phyloP scores from a whole-genome alignment of 2,797 vertebrate genomes.

The Triplophysa yarkandensis region DNA sequence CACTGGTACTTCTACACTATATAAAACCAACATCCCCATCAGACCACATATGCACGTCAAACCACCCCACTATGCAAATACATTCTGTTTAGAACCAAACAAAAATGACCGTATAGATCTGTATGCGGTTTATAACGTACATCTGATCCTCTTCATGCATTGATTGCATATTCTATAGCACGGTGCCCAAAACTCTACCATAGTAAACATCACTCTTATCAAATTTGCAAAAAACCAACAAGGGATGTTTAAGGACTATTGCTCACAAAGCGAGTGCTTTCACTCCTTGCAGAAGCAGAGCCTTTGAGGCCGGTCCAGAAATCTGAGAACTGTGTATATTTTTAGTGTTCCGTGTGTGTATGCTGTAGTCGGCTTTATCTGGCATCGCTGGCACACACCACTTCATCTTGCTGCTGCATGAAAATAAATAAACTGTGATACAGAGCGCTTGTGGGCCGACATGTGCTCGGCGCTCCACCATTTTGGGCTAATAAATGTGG shows the following conservation, averaged over 20 bases:
- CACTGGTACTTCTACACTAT: constrained; percentile 26
- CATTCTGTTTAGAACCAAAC: constrained; percentile 16
- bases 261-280: constrained; percentile 35
- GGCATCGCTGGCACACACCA: constrained; percentile 30
- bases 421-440: constrained; percentile 50
- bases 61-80: constrained; percentile 14
- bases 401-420: constrained; percentile 44
- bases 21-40: constrained; percentile 24
- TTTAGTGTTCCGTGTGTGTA: constrained; percentile 43
- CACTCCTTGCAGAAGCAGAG: background rate
- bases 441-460: constrained; percentile 36
- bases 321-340: constrained; percentile 49
- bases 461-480: constrained; percentile 38
- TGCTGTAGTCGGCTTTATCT: constrained; percentile 47
- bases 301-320: constrained; percentile 44
- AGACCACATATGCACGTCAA: constrained; percentile 31
- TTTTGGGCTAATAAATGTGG: constrained; percentile 52
- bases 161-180: constrained; percentile 12
- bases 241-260: constrained; percentile 15
- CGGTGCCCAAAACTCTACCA: background rate
- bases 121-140: background rate
- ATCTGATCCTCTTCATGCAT: background rate
- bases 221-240: constrained; percentile 12
- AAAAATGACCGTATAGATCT: constrained; percentile 1
- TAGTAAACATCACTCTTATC: constrained; percentile 28